A percentile compares a stretch with the other conserved stretches of the same genome.
These are phyloP conservation scores for Vidua chalybeata DNA, from an alignment of 2,113 vertebrate species.

Conservation along the genomic window DNA sequence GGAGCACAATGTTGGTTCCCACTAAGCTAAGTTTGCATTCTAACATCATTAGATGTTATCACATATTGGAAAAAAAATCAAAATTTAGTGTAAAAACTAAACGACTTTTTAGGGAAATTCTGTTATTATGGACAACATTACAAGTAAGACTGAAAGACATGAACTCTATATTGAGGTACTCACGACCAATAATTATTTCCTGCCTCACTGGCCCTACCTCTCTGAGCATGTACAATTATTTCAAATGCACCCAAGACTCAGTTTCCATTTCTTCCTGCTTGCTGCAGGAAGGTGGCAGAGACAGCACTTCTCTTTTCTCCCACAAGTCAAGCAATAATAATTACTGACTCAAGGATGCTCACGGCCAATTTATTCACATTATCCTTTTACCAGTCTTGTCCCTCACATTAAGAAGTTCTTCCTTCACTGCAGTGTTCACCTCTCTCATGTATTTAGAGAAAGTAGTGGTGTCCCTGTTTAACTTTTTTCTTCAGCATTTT, in stretches of 20 bases:
- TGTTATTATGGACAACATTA: background rate
- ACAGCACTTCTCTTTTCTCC: background rate
- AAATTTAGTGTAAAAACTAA: background rate
- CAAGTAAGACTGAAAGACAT: background rate
- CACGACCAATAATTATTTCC: background rate
- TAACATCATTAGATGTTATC: background rate
- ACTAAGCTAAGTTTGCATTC: background rate
- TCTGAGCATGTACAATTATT: background rate
- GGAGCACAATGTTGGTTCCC: background rate
- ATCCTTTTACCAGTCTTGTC: background rate
- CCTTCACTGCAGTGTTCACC: background rate
- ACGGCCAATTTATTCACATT: background rate
- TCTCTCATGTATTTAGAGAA: background rate
- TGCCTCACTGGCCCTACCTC: background rate
- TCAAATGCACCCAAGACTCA: background rate
- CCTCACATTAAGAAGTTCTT: background rate
- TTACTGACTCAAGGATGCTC: background rate
- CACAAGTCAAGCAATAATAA: background rate
- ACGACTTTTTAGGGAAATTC: background rate
- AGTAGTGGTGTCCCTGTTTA: background rate
- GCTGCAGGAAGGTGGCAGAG: background rate
- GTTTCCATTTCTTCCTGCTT: background rate
- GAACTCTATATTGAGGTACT: background rate
- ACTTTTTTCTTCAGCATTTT: background rate
- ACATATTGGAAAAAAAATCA: background rate